Evolutionary conservation across 1,140 invertebrate species (phyloP).

Genomic region (Cotesia vestalis): DNA sequence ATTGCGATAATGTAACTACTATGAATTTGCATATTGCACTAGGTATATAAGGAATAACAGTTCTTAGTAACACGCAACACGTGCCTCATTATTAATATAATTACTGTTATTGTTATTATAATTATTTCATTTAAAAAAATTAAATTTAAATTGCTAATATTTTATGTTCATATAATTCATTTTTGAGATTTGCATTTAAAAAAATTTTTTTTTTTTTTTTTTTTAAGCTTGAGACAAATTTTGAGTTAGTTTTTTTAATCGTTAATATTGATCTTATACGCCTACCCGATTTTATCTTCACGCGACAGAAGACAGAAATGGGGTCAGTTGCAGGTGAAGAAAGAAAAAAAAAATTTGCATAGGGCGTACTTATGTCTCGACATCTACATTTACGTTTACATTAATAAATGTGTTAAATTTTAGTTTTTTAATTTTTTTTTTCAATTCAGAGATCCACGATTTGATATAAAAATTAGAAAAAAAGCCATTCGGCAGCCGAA

Average conservation of each 20-base stretch:
- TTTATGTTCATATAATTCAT: neutral
- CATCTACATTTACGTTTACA: too few relatives aligned
- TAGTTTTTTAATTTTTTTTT: too few relatives aligned
- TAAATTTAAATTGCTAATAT: neutral
- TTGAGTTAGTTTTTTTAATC: neutral
- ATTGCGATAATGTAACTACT: constrained; percentile 39
- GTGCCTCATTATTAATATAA: constrained; percentile 49
- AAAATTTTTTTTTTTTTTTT: neutral
- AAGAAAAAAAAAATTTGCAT: constrained; percentile 11
- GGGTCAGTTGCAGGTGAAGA: constrained; percentile 18
- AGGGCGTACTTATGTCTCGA: constrained; percentile 6
- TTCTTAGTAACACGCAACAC: constrained; percentile 50
- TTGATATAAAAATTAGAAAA: too few relatives aligned
- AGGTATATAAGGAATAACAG: constrained; percentile 26
- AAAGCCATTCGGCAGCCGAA: too few relatives aligned
- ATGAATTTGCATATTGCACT: constrained; percentile 41
- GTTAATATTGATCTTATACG: neutral
- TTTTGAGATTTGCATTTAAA: neutral
- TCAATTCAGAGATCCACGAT: too few relatives aligned
- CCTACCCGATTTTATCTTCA: constrained; percentile 21
- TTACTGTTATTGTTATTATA: neutral
- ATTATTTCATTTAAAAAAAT: neutral
- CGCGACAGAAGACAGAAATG: constrained; percentile 19
- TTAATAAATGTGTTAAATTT: too few relatives aligned
- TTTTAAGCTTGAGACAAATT: neutral